Conservation (phyloP, 2,888 invertebrate species). For the Silvanus unidentatus region DNA sequence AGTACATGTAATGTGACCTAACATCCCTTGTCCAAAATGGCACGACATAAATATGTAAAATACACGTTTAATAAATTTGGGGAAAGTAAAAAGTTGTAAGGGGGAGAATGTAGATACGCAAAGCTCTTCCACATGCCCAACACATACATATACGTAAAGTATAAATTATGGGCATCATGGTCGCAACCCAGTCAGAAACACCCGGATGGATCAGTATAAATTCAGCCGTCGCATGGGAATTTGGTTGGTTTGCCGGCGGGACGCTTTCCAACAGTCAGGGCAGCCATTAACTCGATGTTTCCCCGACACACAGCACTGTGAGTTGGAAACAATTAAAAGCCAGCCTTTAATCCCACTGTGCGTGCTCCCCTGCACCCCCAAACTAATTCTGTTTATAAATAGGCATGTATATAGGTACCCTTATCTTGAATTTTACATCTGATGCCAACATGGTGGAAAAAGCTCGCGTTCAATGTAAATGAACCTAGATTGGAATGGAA, state of each 20-base stretch:
- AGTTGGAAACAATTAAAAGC: constrained; percentile 35
- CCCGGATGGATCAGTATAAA: constrained; percentile 8
- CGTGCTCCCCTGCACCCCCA: background rate
- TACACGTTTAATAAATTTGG: too few species aligned
- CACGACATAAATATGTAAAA: too few species aligned
- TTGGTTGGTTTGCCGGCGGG: constrained; percentile 33
- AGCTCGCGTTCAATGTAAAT: too few species aligned
- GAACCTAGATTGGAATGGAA: constrained; percentile 2
- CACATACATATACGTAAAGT: too few species aligned
- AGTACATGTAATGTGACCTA: too few species aligned
- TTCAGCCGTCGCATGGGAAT: constrained; percentile 34
- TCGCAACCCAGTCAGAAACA: constrained; percentile 7
- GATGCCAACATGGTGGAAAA: constrained; percentile 23
- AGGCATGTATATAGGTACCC: constrained; percentile 17
- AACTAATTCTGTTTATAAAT: constrained; percentile 27
- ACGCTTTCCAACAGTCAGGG: constrained; percentile 26
- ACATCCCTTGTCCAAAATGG: too few species aligned
- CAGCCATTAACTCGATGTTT: constrained; percentile 36
- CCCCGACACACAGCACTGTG: constrained; percentile 18
- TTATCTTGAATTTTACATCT: constrained; percentile 25
- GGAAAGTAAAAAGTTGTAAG: too few species aligned
- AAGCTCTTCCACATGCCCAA: too few species aligned
- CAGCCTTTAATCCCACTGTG: constrained; percentile 33
- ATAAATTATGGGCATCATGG: constrained; percentile 11
- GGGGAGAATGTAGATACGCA: too few species aligned